phyloP scores from a whole-genome alignment of 2,113 vertebrate species.

The Tyrannus savana region DNA sequence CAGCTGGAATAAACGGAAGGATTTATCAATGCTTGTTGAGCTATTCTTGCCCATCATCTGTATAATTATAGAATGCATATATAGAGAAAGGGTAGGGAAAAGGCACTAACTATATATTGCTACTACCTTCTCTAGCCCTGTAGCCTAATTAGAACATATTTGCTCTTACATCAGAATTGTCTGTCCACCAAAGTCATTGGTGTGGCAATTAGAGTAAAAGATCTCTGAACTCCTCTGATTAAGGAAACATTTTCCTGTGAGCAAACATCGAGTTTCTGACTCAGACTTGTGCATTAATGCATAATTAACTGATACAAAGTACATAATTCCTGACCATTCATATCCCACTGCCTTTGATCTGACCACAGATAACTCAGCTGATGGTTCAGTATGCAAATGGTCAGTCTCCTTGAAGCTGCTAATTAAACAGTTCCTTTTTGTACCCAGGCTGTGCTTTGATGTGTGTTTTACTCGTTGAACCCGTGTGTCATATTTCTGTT shows the following conservation, averaged over 20 bases:
- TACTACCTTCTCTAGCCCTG: neutral
- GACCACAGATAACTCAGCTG: neutral
- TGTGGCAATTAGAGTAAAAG: neutral
- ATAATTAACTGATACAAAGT: neutral
- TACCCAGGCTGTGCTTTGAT: neutral
- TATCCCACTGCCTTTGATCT: constrained; percentile 2
- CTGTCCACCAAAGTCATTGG: neutral
- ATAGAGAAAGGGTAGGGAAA: neutral
- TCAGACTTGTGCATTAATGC: neutral
- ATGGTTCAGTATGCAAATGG: constrained; percentile 22
- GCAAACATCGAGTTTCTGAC: neutral
- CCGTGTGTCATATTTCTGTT: neutral
- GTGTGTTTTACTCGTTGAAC: neutral
- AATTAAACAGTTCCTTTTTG: neutral
- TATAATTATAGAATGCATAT: neutral
- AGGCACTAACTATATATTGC: neutral
- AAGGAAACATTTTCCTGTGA: neutral
- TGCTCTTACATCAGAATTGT: neutral
- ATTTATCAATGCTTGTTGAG: neutral
- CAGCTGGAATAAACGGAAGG: neutral
- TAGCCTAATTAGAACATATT: neutral
- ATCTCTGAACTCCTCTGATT: neutral
- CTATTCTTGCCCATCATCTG: neutral
- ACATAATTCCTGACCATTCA: neutral
- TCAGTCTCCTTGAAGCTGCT: neutral